Conservation (phyloP, 2,888 invertebrate species). For the Malthinus flaveolus region DNA sequence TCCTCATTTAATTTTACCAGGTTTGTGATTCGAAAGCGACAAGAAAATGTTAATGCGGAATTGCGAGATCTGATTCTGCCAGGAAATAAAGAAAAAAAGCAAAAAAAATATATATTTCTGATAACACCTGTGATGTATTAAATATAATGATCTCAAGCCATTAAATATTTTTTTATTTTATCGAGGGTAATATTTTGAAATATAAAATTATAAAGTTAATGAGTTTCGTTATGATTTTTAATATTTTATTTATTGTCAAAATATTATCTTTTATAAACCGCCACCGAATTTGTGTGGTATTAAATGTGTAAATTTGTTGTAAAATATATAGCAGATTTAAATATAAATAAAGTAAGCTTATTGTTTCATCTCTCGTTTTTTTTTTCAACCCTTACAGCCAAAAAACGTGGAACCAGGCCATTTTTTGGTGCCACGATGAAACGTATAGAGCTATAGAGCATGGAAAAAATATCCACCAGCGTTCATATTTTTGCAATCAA, state of each 20-base stretch:
- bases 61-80: slow-evolving; percentile 45
- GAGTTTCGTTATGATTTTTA: background rate
- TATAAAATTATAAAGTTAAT: background rate
- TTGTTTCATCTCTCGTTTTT: slow-evolving; percentile 12
- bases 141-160: slow-evolving; percentile 65
- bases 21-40: slow-evolving; percentile 21
- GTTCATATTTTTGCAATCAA: too few relatives aligned
- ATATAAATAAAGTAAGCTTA: slow-evolving; percentile 20
- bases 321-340: slow-evolving; percentile 26
- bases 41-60: slow-evolving; percentile 28
- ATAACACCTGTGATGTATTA: slow-evolving; percentile 70
- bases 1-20: slow-evolving; percentile 19
- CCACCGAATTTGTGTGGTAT: slow-evolving; percentile 1
- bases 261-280: slow-evolving; percentile 1
- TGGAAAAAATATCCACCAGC: too few relatives aligned
- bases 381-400: background rate
- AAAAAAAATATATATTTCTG: slow-evolving; percentile 51
- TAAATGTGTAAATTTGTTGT: slow-evolving; percentile 29
- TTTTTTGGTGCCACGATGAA: too few relatives aligned
- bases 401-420: too few relatives aligned
- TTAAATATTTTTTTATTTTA: slow-evolving; percentile 36
- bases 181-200: background rate
- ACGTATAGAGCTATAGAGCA: too few relatives aligned
- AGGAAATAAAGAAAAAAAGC: slow-evolving; percentile 36
- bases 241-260: background rate